phyloP scores from a whole-genome alignment of 2,888 invertebrate genomes.

The Napeogenes inachia region DNA sequence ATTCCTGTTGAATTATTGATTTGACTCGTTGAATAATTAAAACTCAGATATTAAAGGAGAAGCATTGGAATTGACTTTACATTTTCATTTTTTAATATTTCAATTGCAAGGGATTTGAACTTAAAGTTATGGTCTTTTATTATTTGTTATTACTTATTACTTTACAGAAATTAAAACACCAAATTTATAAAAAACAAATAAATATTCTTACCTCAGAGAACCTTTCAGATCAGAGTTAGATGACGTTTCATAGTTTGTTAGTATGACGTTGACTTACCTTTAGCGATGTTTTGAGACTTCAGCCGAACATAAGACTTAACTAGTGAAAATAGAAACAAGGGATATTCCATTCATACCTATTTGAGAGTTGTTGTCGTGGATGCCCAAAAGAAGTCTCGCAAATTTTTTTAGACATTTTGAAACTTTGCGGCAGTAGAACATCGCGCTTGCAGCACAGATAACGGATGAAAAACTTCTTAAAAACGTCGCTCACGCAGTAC shows the following conservation, averaged over 20 bases:
- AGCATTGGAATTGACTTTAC: no score
- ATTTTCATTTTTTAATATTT: no score
- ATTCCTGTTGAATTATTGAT: constrained; percentile 47
- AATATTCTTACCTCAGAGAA: no score
- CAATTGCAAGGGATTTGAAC: no score
- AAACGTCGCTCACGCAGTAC: constrained; percentile 92
- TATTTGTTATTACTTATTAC: no score
- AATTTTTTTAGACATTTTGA: constrained; percentile 4
- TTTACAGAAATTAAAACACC: no score
- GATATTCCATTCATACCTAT: not conserved
- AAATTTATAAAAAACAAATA: no score
- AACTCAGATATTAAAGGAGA: no score
- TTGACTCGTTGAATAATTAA: not conserved
- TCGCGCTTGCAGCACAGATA: constrained; percentile 13
- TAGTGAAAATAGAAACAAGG: no score
- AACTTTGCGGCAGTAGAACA: constrained; percentile 12
- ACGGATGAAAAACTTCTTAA: constrained; percentile 50
- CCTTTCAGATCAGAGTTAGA: no score
- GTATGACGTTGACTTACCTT: not conserved
- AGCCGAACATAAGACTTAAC: no score
- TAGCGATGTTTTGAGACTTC: not conserved
- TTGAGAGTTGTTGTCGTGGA: constrained; percentile 5
- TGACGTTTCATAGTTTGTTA: not conserved
- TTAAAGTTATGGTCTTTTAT: no score
- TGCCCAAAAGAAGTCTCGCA: constrained; percentile 9